Conservation (phyloP, 2,797 vertebrate species). For the Hybognathus amarus region DNA sequence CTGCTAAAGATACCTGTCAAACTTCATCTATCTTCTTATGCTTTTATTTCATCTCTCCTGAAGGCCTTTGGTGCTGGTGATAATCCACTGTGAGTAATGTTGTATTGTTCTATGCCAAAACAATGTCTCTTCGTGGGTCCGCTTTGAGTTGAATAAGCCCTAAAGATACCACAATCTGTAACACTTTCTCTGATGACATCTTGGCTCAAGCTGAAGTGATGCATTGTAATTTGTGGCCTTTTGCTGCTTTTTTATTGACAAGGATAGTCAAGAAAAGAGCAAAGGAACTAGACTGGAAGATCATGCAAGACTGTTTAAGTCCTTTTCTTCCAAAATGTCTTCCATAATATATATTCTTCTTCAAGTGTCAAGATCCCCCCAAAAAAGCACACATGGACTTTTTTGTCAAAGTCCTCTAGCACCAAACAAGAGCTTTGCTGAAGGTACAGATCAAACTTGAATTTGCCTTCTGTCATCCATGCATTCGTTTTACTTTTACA, state of each 20-base stretch:
- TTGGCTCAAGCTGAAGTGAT: background rate
- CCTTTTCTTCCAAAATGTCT: too few species aligned
- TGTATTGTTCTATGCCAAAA: slow-evolving; percentile 8
- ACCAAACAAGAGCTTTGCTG: background rate
- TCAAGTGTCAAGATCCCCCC: background rate
- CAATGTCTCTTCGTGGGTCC: background rate
- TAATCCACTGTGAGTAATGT: slow-evolving; percentile 1
- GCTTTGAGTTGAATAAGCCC: slow-evolving; percentile 4
- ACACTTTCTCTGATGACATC: background rate
- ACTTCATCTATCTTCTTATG: background rate
- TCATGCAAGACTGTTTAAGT: background rate
- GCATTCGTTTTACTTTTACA: background rate
- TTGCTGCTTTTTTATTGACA: background rate
- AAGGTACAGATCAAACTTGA: background rate
- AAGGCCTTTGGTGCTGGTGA: background rate
- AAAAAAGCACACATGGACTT: background rate
- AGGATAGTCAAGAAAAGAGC: background rate
- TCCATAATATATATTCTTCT: too few species aligned
- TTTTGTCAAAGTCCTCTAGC: background rate
- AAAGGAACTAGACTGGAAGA: background rate
- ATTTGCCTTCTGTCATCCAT: background rate
- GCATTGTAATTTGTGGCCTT: background rate
- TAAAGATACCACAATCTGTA: background rate
- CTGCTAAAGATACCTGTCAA: slow-evolving; percentile 15
- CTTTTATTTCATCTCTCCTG: background rate